These are phyloP conservation scores for Microctonus brassicae DNA, from an alignment of 2,888 invertebrate species.

Conservation along the genomic window DNA sequence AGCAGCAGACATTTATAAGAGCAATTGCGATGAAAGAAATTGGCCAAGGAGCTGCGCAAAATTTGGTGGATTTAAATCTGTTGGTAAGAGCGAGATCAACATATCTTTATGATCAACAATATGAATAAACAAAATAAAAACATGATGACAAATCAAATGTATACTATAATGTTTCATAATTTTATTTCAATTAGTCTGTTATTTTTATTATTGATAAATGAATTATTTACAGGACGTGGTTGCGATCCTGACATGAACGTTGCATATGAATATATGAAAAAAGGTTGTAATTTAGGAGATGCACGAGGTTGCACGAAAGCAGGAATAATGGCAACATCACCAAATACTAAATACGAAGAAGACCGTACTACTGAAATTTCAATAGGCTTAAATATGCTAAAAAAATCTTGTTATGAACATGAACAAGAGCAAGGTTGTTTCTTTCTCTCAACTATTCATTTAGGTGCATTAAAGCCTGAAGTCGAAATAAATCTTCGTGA, in stretches of 20 bases:
- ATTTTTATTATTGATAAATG: not conserved
- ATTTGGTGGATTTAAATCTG: conserved; percentile 80
- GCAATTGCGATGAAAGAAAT: conserved; percentile 89
- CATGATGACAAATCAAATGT: not conserved
- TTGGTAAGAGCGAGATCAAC: conserved; percentile 73
- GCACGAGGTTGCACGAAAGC: conserved; percentile 82
- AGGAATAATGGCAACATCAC: conserved; percentile 71
- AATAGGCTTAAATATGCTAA: conserved; percentile 71
- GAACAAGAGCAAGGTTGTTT: conserved; percentile 82
- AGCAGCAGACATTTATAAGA: conserved; percentile 84
- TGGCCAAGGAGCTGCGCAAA: conserved; percentile 91
- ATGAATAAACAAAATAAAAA: no score
- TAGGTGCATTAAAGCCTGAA: conserved; percentile 79
- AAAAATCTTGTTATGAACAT: conserved; percentile 70
- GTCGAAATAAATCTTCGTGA: conserved; percentile 77
- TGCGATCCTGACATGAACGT: conserved; percentile 46
- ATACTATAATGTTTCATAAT: not conserved
- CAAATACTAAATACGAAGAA: conserved; percentile 35
- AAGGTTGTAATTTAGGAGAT: conserved; percentile 82
- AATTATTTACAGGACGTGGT: conserved; percentile 51
- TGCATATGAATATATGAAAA: conserved; percentile 81
- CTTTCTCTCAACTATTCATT: conserved; percentile 83
- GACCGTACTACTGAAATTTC: conserved; percentile 41
- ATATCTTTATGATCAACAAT: not conserved
- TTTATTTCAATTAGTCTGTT: no score